phyloP scores from a whole-genome alignment of 2,113 vertebrate genomes.

The Pardalotus punctatus region DNA sequence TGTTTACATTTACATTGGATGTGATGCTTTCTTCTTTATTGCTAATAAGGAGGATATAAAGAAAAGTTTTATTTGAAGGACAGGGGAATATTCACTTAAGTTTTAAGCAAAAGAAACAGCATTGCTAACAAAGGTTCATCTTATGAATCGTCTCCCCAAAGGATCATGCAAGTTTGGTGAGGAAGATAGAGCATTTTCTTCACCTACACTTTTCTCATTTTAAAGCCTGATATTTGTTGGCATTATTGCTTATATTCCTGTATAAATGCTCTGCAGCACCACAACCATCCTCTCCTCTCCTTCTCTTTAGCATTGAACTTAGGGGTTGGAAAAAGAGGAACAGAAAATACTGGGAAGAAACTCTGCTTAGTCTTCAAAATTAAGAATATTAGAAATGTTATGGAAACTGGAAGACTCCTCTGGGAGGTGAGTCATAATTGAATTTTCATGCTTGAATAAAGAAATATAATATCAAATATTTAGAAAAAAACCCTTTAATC shows the following conservation, averaged over 20 bases:
- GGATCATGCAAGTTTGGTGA: not conserved
- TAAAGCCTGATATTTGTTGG: not conserved
- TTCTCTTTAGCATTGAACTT: not conserved
- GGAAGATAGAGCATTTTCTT: not conserved
- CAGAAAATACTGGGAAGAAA: constrained; percentile 24
- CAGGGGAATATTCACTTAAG: not conserved
- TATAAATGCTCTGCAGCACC: not conserved
- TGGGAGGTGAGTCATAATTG: constrained; percentile 15
- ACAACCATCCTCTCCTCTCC: not conserved
- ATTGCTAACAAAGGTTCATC: not conserved
- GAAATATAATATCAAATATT: constrained; percentile 5
- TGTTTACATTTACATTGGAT: not conserved
- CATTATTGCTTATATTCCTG: not conserved
- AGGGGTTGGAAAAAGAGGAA: not conserved
- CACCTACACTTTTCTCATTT: not conserved
- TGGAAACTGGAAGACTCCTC: constrained; percentile 20
- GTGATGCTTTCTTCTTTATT: not conserved
- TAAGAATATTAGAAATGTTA: constrained; percentile 19
- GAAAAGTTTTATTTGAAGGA: not conserved
- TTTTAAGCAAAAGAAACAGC: not conserved
- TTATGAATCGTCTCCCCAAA: not conserved
- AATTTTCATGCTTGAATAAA: constrained; percentile 36
- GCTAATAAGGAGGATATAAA: fast-evolving
- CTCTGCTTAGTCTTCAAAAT: constrained; percentile 24
- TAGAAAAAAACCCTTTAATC: not conserved